Base-by-base conservation (phyloP, 2,113 vertebrate genomes). In the Brevimyrus niger region DNA sequence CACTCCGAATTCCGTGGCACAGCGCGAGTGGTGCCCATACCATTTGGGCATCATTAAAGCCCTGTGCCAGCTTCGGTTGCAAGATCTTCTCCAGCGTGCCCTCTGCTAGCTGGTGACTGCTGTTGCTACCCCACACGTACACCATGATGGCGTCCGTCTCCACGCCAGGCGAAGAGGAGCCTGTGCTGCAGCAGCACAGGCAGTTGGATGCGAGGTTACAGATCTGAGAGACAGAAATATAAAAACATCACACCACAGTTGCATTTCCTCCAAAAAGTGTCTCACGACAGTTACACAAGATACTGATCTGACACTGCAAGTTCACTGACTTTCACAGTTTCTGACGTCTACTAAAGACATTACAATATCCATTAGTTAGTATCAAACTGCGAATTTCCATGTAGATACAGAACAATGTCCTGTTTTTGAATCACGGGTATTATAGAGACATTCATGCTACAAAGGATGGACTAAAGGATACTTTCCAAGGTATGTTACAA, bases 71-170 rank as follows among this genome's bases (percentile, higher is more conserved):
- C 92, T 96, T 96, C 90, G 96, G 96, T 90, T 96, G 93, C 84
- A 96, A 92, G 89, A 96, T 96, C 94, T 96, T 96, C 93, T 96
- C 96, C 91, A 96, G 94, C 0, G 96, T 96, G 90, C 96, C 96
- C 90, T 96, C 96, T 23, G 96, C 96, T 89, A 96, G 94, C 92
- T 96, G 96, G 93, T 96, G 96, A 90, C 96, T 96, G 92, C 96
- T 96, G 94, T 96, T 96, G 93, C 96, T 96, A 88, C 96, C 96
- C 96, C 96, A 96, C 84, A 96, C 96, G 47, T 96, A 96, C 90
- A 96, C 96, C 93, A 95, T 91, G 61, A 96, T 94, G 0, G 92
- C 88, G 42, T 96, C 95, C 5, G 87, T 92, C 87, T 96, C 94
- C 19, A 89, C 61, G 38, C 93, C 93, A 1, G 94, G 89, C 42